Evolutionary conservation across 2,797 vertebrate species (phyloP), one percentile per base, ranked within the genome.

Genomic region (Propithecus deckenii): DNA sequence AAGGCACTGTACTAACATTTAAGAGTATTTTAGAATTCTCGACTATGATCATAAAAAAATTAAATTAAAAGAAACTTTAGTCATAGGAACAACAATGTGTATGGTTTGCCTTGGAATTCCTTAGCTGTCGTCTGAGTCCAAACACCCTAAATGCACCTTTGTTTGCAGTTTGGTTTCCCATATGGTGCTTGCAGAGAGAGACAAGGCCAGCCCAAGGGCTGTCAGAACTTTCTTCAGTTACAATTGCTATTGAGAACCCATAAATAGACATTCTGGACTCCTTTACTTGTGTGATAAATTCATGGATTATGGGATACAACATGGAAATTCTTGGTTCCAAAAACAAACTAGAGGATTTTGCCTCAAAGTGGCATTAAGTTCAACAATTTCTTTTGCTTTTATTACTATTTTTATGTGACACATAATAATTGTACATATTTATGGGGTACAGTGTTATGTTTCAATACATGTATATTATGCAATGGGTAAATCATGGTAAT

Each of bases 291-390:
- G 12, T 83, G 43, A 87, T 65, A 48, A 30, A 61, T 71, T 87
- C 76, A 95, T 91, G 78, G 55, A 75, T 76, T 93, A 18, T 81
- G 57, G 72, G 48, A 74, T 55, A 80, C 4, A 83, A 74, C 50
- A 83, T 74, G 23, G 32, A 94, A 94, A 84, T 90, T 78, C 46
- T 74, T 87, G 61, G 38, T 71, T 91, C 81, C 46, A 75, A 91
- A 74, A 78, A 57, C 71, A 85, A 94, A 81, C 38, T 67, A 61
- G 61, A 90, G 74, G 13, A 71, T 55, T 94, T 96, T 93, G 9
- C n/a, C 59, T 67, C 83, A 30, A 71, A 63, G 41, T 94, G 50
- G 18, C 57, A 83, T 75, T 94, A n/a, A 80, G 22, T 46, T 86
- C n/a, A 67, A 76, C 74, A 76, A 48, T 32, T 32, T 76, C 46